phyloP scores from a whole-genome alignment of 2,888 invertebrate genomes.

The Aleiodes testaceus region DNA sequence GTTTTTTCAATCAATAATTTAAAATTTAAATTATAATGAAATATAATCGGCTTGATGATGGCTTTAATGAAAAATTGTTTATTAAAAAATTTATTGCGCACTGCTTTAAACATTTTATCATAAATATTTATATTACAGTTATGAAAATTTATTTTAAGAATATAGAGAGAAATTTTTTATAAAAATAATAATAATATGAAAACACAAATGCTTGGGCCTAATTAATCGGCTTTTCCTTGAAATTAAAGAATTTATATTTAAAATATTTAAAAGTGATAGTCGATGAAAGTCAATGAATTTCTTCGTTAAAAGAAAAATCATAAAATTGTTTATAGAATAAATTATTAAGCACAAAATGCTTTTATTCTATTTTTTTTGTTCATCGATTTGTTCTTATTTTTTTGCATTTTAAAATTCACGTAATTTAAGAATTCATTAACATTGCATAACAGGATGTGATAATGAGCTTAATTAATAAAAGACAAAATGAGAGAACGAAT shows the following conservation, averaged over 20 bases:
- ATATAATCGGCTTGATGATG: constrained; percentile 16
- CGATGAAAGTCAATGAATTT: constrained; percentile 20
- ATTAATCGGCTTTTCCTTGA: constrained; percentile 28
- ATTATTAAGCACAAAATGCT: constrained; percentile 22
- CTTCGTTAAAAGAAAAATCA: constrained; percentile 4
- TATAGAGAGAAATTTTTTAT: constrained; percentile 13
- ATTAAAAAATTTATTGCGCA: constrained; percentile 22
- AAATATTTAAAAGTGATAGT: constrained; percentile 25
- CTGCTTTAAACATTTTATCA: constrained; percentile 22
- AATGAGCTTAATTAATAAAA: constrained; percentile 22
- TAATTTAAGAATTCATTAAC: not conserved
- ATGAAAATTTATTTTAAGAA: constrained; percentile 19
- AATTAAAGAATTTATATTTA: constrained; percentile 11
- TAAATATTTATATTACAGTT: constrained; percentile 26
- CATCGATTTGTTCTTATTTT: not conserved
- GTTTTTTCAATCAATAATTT: constrained; percentile 2
- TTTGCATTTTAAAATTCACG: no score
- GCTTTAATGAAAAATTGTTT: not conserved
- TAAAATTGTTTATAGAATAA: constrained; percentile 19
- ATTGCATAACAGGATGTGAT: constrained; percentile 31
- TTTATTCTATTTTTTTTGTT: not conserved
- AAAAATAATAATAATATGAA: not conserved
- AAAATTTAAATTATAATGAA: constrained; percentile 3
- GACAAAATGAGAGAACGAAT: not conserved
- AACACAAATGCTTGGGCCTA: constrained; percentile 15